Base-by-base conservation (phyloP, 2,113 vertebrate species). In the Tricholaema leucomelas region DNA sequence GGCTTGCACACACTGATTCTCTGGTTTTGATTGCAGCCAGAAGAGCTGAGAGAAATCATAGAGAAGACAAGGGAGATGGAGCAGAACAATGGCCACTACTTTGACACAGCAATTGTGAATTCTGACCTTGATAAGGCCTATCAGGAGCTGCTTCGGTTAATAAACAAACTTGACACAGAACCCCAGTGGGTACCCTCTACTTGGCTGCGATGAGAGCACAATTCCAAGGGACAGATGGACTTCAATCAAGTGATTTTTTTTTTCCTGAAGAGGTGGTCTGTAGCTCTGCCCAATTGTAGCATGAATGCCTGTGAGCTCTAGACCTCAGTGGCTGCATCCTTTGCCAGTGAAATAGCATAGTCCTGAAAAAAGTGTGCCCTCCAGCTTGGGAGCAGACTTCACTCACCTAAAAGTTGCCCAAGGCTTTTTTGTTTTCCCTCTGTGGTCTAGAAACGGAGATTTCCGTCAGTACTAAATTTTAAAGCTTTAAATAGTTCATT, bases 41-140 rank as follows among this genome's bases (percentile, higher is more conserved):
- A 99, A 96, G 99, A 99, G 78, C 93, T 99, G 73, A 98, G 98
- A 97, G 98, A 99, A 85, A 98, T 99, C 40, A 98, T 98, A 75
- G 99, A 99, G 95, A 99, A 99, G 95, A 99, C 99, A 2, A 98
- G 98, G 18, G 99, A 99, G 94, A 99, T 99, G 99, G 99, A 99
- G 90, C 98, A 99, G 76, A 98, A 97, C 82, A 99, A 98, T 12
- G 98, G 99, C 48, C 99, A 99, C 97, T 98, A 98, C 94, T 99
- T 99, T 23, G 99, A 99, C 33, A 98, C 98, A 2, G 98, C 98
- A 52, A 97, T 99, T 84, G 98, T 99, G 91, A 99, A 99, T 97
- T 96, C 96, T 31, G 99, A 99, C 88, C 98, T 98, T 20, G 98
- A 99, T 78, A 98, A 98, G 94, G 98, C 98, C 0, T 98, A 98